Evolutionary conservation across 2,113 vertebrate species (phyloP).

Genomic region (Petrocephalus zakoni): DNA sequence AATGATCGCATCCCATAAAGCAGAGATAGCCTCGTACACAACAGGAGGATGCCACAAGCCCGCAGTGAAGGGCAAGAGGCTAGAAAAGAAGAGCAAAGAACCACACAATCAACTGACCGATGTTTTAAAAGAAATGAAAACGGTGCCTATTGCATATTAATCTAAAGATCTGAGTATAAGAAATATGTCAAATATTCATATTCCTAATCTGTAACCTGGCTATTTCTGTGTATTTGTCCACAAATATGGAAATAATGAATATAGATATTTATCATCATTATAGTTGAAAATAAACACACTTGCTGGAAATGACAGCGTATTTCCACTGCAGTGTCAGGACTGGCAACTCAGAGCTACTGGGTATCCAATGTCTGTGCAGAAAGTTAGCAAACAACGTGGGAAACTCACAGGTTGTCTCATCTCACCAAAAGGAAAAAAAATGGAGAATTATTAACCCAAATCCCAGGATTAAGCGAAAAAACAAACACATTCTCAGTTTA

Average conservation of each 20-base stretch:
- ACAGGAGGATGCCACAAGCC: not conserved
- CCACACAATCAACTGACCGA: not conserved
- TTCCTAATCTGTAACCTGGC: not conserved
- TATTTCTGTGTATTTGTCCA: not conserved
- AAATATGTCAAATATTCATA: not conserved
- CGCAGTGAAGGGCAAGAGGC: not conserved
- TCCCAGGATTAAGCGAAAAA: conserved; percentile 33
- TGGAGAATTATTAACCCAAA: conserved; percentile 45
- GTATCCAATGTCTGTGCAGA: conserved; percentile 29
- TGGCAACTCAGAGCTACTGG: not conserved
- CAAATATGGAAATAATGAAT: not conserved
- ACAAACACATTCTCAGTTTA: not conserved
- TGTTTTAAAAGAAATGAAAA: not conserved
- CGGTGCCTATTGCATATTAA: not conserved
- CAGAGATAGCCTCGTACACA: not conserved
- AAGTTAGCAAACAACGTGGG: conserved; percentile 52
- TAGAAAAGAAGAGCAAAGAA: not conserved
- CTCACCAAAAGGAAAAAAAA: conserved; percentile 26
- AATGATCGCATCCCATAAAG: not conserved
- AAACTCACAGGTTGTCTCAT: conserved; percentile 54
- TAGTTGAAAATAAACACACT: not conserved
- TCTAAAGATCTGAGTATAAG: not conserved
- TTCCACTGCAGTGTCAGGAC: not conserved
- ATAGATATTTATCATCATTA: not conserved
- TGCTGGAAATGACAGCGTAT: not conserved